Percentiles rank a stretch among this genome's conserved stretches.
phyloP scores from a whole-genome alignment of 2,113 vertebrate species.

The Cyanocitta stelleri region DNA sequence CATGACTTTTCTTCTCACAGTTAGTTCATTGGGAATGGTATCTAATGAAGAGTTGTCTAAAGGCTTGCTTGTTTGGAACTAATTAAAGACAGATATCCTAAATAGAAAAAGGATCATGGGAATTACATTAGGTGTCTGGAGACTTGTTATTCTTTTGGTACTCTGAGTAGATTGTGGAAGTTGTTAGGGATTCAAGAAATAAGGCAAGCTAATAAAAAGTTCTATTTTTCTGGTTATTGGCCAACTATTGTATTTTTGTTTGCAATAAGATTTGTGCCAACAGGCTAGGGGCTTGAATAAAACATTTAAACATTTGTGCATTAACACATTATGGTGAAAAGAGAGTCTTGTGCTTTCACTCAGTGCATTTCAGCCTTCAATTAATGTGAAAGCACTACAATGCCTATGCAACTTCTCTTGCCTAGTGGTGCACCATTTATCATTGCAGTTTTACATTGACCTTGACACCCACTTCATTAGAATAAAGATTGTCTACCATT shows the following conservation, averaged over 20 bases:
- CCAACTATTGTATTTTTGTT: constrained; percentile 71
- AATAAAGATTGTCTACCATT: constrained; percentile 99
- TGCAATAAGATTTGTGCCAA: constrained; percentile 73
- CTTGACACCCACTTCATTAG: constrained; percentile 98
- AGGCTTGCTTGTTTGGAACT: constrained; percentile 73
- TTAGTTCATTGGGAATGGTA: constrained; percentile 68
- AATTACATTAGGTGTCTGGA: constrained; percentile 73
- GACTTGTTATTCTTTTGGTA: constrained; percentile 64
- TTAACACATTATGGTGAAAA: constrained; percentile 80
- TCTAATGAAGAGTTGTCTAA: constrained; percentile 68
- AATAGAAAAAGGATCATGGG: constrained; percentile 77
- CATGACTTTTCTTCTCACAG: constrained; percentile 54
- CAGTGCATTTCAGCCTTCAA: constrained; percentile 81
- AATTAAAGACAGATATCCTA: constrained; percentile 78
- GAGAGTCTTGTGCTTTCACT: constrained; percentile 79
- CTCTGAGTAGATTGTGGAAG: constrained; percentile 68
- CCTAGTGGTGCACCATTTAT: constrained; percentile 87
- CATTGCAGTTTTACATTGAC: constrained; percentile 92
- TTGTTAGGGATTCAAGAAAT: constrained; percentile 63
- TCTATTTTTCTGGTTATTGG: constrained; percentile 55
- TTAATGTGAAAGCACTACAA: constrained; percentile 86
- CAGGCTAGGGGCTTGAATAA: constrained; percentile 72
- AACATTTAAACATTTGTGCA: constrained; percentile 72
- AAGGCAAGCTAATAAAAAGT: constrained; percentile 65
- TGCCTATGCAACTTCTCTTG: constrained; percentile 81